Evolutionary conservation across 2,797 vertebrate genomes (phyloP).

Genomic region (Brachyalestes nurse): DNA sequence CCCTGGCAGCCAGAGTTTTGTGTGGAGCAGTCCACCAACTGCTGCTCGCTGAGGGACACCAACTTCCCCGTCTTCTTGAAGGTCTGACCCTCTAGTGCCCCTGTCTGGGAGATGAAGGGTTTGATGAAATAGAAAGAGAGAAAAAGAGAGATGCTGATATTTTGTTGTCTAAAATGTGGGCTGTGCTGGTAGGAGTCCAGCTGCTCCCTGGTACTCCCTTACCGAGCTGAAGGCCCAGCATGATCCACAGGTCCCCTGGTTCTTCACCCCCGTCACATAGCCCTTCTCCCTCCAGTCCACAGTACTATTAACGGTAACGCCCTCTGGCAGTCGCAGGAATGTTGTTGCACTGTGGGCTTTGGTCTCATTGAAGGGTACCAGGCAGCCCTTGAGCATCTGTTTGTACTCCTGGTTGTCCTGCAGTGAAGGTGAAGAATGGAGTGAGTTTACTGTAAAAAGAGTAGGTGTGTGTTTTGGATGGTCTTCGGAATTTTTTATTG

Average conservation of each 20-base stretch:
- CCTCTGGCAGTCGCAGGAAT: neutral
- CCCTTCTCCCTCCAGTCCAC: neutral
- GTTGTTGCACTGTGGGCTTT: neutral
- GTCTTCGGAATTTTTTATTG: no score
- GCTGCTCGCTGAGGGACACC: constrained; percentile 83
- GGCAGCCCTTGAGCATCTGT: neutral
- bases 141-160: no score
- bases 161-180: no score
- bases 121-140: neutral
- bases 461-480: no score
- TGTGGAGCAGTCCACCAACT: constrained; percentile 82
- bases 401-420: neutral
- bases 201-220: neutral
- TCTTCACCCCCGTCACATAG: neutral
- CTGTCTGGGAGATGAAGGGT: constrained; percentile 67
- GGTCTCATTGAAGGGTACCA: neutral
- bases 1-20: constrained; percentile 75
- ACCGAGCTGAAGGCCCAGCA: constrained; percentile 1
- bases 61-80: constrained; percentile 77
- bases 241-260: neutral
- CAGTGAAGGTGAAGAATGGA: no score
- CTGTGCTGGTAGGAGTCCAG: no score
- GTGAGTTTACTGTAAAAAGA: no score
- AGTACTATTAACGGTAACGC: neutral
- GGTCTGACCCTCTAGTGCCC: constrained; percentile 79